Evolutionary conservation across 2,888 invertebrate species (phyloP).

Genomic region (Sipha maydis): DNA sequence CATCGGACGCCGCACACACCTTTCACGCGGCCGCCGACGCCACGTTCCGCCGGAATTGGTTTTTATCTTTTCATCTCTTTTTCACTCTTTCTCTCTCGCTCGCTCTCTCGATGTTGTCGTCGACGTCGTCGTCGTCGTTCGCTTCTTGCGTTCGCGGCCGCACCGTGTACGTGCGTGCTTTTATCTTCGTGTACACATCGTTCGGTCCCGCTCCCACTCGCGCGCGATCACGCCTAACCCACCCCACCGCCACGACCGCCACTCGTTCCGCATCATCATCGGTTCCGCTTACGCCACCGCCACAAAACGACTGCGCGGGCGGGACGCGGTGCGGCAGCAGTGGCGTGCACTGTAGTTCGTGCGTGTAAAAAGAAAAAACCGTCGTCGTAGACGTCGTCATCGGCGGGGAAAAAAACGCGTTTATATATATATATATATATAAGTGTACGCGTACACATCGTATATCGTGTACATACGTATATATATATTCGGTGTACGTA

Average conservation of each 20-base stretch:
- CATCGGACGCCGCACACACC: not conserved
- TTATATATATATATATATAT: not conserved
- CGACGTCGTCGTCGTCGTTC: constrained; percentile 16
- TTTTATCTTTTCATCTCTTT: not conserved
- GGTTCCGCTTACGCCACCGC: no score
- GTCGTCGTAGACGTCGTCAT: constrained; percentile 12
- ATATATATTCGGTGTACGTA: not conserved
- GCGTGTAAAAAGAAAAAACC: constrained; percentile 14
- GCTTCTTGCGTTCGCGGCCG: not conserved
- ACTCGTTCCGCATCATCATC: no score
- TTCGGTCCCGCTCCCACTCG: constrained; percentile 8
- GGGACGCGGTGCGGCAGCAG: not conserved
- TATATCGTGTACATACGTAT: no score
- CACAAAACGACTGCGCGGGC: no score
- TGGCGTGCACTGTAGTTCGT: not conserved
- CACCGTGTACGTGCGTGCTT: constrained; percentile 8
- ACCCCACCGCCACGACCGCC: not conserved
- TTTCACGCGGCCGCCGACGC: not conserved
- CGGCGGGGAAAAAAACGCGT: constrained; percentile 17
- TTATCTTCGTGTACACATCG: not conserved
- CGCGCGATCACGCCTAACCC: not conserved
- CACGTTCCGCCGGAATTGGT: constrained; percentile 32
- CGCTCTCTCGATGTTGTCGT: not conserved
- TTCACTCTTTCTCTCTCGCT: not conserved
- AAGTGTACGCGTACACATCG: not conserved